Evolutionary conservation across 2,113 vertebrate genomes (phyloP).

Genomic region (Larimichthys polyactis): DNA sequence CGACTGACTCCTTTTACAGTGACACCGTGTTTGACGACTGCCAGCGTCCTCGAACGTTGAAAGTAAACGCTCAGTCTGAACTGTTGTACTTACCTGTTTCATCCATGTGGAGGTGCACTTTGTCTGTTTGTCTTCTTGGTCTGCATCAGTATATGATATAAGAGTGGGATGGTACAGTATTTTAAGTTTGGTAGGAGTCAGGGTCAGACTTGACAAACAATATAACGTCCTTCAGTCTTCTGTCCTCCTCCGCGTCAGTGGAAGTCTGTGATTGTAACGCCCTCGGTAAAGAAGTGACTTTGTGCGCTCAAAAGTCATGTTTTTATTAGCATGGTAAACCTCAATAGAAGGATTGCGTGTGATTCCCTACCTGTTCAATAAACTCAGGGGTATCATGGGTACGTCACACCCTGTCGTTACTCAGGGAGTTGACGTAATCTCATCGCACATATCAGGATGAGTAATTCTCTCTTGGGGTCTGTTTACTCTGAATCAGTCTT

Average conservation of each 20-base stretch:
- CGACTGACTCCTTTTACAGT: constrained; percentile 37
- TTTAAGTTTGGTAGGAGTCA: background rate
- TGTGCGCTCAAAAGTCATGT: background rate
- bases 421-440: constrained; percentile 8
- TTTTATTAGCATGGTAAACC: background rate
- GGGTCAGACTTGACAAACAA: background rate
- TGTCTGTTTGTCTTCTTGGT: background rate
- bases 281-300: background rate
- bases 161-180: background rate
- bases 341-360: background rate
- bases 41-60: background rate
- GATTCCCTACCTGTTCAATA: background rate
- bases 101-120: constrained; percentile 64
- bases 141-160: background rate
- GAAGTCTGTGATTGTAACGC: background rate
- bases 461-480: background rate
- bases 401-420: constrained; percentile 25
- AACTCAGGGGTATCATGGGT: background rate
- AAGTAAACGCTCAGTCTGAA: background rate
- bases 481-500: constrained; percentile 47
- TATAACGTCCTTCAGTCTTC: background rate
- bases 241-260: background rate
- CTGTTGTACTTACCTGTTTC: constrained; percentile 32
- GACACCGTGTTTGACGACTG: background rate
- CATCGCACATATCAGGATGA: constrained; percentile 20